Evolutionary conservation across 2,113 vertebrate species (phyloP).

Genomic region (Elephantulus edwardii): DNA sequence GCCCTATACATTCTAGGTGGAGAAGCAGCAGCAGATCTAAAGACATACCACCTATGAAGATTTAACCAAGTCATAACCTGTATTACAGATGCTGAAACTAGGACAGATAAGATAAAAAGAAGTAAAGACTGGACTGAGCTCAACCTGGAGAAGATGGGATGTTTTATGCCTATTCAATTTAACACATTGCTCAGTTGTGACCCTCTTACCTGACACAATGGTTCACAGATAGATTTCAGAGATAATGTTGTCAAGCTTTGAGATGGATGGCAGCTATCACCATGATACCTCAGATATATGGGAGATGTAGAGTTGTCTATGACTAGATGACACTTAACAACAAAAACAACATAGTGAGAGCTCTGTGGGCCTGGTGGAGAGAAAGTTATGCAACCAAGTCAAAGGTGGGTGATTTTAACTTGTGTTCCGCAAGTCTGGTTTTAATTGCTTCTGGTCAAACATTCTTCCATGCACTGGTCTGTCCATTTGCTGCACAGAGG

Average conservation of each 20-base stretch:
- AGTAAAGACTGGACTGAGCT: slow-evolving; percentile 43
- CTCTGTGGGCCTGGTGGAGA: too few species aligned
- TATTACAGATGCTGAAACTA: background rate
- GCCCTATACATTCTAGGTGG: background rate
- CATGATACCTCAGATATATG: background rate
- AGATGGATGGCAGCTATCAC: slow-evolving; percentile 59
- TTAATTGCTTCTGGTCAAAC: too few species aligned
- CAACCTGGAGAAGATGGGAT: slow-evolving; percentile 7
- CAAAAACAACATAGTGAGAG: too few species aligned
- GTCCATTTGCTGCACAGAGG: too few species aligned
- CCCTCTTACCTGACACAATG: slow-evolving; percentile 74
- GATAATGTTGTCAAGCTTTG: slow-evolving; percentile 61
- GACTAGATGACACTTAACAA: too few species aligned
- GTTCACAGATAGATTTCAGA: slow-evolving; percentile 75
- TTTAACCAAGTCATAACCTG: background rate
- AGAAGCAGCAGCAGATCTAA: background rate
- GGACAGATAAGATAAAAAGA: slow-evolving; percentile 45
- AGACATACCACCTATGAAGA: background rate
- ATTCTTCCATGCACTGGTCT: too few species aligned
- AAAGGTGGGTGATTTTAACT: too few species aligned
- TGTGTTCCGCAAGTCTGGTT: too few species aligned
- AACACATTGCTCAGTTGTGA: slow-evolving; percentile 76
- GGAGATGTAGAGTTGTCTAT: too few species aligned
- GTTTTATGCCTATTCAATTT: slow-evolving; percentile 60
- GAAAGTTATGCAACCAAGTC: too few species aligned